Percentiles rank a stretch among this genome's conserved stretches.
phyloP scores from a whole-genome alignment of 2,888 invertebrate genomes.

The Luperina nickerlii region DNA sequence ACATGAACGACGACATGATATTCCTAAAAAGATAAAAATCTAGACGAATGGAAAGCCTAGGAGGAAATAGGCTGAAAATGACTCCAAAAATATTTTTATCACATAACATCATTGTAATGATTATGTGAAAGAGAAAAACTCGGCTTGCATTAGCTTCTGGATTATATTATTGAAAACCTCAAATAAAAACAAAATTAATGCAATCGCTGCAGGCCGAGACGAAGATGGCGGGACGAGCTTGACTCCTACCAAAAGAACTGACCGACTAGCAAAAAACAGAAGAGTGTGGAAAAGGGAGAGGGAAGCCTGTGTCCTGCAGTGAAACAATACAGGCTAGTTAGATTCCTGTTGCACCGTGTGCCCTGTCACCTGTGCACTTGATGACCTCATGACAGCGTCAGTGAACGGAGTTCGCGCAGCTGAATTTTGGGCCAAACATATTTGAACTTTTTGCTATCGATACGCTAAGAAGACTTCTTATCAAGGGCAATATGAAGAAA shows the following conservation, averaged over 20 bases:
- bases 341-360: background rate
- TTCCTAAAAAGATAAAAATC: constrained; percentile 22
- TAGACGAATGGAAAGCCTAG: background rate
- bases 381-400: background rate
- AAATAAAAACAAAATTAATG: background rate
- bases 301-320: background rate
- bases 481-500: background rate
- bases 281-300: background rate
- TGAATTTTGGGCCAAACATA: background rate
- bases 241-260: background rate
- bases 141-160: background rate
- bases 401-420: background rate
- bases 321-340: background rate
- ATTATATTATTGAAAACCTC: background rate
- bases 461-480: background rate
- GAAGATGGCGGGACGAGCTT: background rate
- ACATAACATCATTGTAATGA: background rate
- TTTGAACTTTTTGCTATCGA: background rate
- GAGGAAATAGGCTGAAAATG: background rate
- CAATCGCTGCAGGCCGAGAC: background rate
- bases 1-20: background rate
- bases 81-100: background rate
- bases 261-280: background rate
- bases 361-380: background rate
- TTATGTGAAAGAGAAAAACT: background rate